A percentile compares a stretch with the other conserved stretches of the same genome.
Conservation (phyloP, 2,888 invertebrate genomes). For the Aphidoletes aphidimyza region DNA sequence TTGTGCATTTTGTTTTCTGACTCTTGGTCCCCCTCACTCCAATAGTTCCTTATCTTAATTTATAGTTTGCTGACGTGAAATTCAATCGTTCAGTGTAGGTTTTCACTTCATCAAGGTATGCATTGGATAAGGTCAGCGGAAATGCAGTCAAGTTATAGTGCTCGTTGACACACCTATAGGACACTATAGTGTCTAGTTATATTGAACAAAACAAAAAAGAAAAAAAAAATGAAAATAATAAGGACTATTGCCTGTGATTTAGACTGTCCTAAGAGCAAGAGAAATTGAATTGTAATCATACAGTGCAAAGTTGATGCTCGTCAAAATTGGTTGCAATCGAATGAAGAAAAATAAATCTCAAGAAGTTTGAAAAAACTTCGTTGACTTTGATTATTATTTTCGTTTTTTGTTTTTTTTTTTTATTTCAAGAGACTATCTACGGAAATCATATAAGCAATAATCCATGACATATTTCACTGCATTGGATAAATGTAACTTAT, state of each 20-base stretch:
- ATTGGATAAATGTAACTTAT: background rate
- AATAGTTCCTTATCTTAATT: no score
- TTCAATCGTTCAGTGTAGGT: no score
- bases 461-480: background rate
- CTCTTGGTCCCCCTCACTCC: no score
- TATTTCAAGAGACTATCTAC: background rate
- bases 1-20: no score
- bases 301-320: background rate
- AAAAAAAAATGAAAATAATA: background rate
- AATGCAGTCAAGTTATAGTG: background rate
- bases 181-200: slow-evolving; percentile 9
- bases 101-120: background rate
- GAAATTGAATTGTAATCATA: slow-evolving; percentile 17
- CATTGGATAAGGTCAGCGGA: background rate
- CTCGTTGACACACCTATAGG: background rate
- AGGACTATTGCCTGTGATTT: slow-evolving; percentile 42
- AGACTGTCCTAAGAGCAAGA: background rate
- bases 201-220: no score
- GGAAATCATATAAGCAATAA: slow-evolving; percentile 34
- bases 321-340: slow-evolving; percentile 24
- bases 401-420: background rate
- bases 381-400: background rate
- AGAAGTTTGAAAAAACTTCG: background rate
- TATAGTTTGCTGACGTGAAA: background rate
- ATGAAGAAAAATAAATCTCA: background rate